Evolutionary conservation across 2,797 vertebrate genomes (phyloP), one percentile per base, ranked within the genome.

Genomic region (Fringilla coelebs): DNA sequence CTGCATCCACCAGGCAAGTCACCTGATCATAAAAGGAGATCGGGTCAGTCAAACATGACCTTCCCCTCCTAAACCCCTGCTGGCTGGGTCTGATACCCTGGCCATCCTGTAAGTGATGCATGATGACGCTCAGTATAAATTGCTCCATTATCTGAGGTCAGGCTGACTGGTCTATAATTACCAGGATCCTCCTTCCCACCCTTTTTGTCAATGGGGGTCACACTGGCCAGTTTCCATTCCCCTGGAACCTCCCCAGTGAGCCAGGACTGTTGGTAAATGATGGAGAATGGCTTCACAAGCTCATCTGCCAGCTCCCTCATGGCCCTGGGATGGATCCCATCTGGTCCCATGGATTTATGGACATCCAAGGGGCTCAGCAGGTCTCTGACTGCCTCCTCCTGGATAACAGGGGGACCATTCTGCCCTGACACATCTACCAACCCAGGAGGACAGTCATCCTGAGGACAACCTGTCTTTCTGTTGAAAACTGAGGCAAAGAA

Each of bases 211-310:
- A 58, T 46, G 26, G 28, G 11, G 0, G 1, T 24, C n/a, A 46
- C 41, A 14, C 0, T 58, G 41, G 16, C 26, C 26, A 36, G n/a
- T 7, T 46, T 58, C 26, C 41, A 74, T 20, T 38, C 28, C 18
- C 31, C n/a, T 25, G 17, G 43, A 18, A 60, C 28, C 21, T 60
- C 13, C 2, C 21, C 55, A 20, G 13, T n/a, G 43, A 48, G 11
- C n/a, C 34, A 38, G 43, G 28, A 25, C 21, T 31, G 43, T 3
- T 48, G 20, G n/a, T 46, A 60, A 61, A 49, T 21, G 17, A 32
- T 49, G 55, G 45, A 49, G 10, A 32, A 6, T 0, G 3, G 21
- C 45, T 75, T 13, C 1, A 0, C 34, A 25, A 60, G 10, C 10
- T 40, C 57, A 61, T 26, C 45, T 40, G 57, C 11, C 13, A 61